A percentile compares a stretch with the other conserved stretches of the same genome.
These are phyloP conservation scores for Athetis lepigone DNA, from an alignment of 2,888 invertebrate genomes.

Conservation along the genomic window DNA sequence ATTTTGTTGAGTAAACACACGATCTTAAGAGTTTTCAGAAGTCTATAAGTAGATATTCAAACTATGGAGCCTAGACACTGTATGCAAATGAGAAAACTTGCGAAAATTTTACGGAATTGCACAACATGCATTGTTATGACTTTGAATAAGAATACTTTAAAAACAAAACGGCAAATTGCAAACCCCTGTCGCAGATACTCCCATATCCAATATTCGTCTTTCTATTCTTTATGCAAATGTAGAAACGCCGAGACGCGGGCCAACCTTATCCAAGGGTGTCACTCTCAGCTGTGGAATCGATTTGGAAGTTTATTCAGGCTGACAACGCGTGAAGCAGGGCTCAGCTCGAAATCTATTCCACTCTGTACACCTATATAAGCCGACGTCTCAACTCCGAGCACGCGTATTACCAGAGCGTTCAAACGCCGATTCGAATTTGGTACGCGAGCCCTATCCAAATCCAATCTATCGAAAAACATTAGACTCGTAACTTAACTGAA, in stretches of 20 bases:
- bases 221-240: constrained; percentile 88
- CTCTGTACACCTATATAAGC: constrained; percentile 72
- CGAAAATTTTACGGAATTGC: constrained; percentile 46
- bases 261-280: constrained; percentile 85
- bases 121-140: constrained; percentile 46
- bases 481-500: constrained; percentile 63
- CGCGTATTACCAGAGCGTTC: constrained; percentile 63
- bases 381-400: constrained; percentile 65
- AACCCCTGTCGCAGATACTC: constrained; percentile 62
- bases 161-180: constrained; percentile 59
- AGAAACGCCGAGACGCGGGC: constrained; percentile 74
- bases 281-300: constrained; percentile 89
- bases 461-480: constrained; percentile 75
- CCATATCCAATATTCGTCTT: constrained; percentile 75
- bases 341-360: constrained; percentile 81
- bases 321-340: constrained; percentile 87
- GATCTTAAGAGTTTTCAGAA: neutral
- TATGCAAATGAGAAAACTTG: constrained; percentile 15
- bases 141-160: constrained; percentile 51
- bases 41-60: constrained; percentile 1
- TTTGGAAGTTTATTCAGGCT: constrained; percentile 89
- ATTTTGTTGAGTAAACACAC: constrained; percentile 25
- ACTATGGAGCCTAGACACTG: neutral
- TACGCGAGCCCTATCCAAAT: constrained; percentile 67
- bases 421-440: constrained; percentile 71